Base-by-base conservation (phyloP, 2,113 vertebrate species). In the Brachirus orientalis region DNA sequence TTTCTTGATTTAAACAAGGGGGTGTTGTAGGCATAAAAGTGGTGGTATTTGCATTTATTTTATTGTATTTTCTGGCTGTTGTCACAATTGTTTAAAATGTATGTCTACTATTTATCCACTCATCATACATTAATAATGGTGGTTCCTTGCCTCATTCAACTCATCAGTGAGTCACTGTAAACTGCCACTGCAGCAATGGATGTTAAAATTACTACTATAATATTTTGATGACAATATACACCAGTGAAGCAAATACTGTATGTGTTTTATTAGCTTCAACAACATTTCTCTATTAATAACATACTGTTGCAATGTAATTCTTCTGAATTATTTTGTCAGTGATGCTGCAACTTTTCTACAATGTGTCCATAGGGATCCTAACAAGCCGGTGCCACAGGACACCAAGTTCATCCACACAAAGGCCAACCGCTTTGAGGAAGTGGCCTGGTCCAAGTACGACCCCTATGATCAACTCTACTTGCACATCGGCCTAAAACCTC, bases 401-500 rank as follows among this genome's bases (percentile, higher is more conserved):
- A 99, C 97, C 72, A 99, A 99, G 90, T 99, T 99, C 92, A 99
- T 99, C 94, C 98, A 99, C 89, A 99, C 98, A 51, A 99, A 99
- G 89, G 96, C 97, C 62, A 99, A 99, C 79, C 95, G 97, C 28
- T 99, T 99, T 47, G 97, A 98, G 87, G 97, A 99, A 83, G 97
- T 99, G 63, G 96, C 96, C 79, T 99, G 98, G 98, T 97, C 97
- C 40, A 99, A 99, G 86, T 99, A 99, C 70, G 96, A 97, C 76
- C 98, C 97, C 66, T 96, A 94, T 0, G 97, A 99, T 89, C 98
- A 99, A 90, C 92, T 98, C 11, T 99, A 99, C 88, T 88, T 99
- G 65, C 98, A 99, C 92, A 99, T 99, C 0, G 98, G 98, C 64
- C 93, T 99, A 73, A 99, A 99, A 88, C 98, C 98, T 10, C 94